phyloP scores from a whole-genome alignment of 2,797 vertebrate genomes.

The Alosa sapidissima region DNA sequence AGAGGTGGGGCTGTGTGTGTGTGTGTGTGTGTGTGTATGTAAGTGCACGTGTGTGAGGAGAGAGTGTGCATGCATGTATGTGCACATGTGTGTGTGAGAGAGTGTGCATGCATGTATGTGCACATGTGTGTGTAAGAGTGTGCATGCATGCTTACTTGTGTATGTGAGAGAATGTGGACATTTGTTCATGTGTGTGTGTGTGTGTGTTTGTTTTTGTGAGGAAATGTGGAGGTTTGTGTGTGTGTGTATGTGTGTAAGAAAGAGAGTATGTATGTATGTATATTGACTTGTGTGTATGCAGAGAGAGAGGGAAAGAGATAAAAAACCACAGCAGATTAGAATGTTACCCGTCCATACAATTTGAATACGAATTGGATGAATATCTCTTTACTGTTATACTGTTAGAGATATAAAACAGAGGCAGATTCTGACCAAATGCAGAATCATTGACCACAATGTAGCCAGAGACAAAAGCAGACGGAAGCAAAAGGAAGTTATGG shows the following conservation, averaged over 20 bases:
- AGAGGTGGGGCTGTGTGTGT: conserved; percentile 27
- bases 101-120: not conserved
- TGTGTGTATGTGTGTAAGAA: not conserved
- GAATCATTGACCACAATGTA: not conserved
- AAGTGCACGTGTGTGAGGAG: not conserved
- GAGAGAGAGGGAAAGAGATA: no score
- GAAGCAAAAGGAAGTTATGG: no score
- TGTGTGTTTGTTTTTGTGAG: no score
- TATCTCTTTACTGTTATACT: no score
- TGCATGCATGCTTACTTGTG: not conserved
- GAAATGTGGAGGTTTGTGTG: no score
- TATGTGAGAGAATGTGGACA: not conserved
- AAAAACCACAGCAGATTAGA: no score
- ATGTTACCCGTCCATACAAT: no score
- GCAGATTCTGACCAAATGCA: no score
- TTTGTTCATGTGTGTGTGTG: not conserved
- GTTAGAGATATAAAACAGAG: no score
- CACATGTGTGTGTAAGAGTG: not conserved
- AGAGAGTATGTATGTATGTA: not conserved
- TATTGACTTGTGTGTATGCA: no score
- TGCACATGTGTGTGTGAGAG: not conserved
- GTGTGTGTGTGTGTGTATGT: conserved; percentile 20
- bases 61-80: not conserved
- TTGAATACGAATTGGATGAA: no score
- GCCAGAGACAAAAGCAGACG: conserved; percentile 32